Conservation (phyloP, 1,140 invertebrate species). For the Notospermus geniculatus region DNA sequence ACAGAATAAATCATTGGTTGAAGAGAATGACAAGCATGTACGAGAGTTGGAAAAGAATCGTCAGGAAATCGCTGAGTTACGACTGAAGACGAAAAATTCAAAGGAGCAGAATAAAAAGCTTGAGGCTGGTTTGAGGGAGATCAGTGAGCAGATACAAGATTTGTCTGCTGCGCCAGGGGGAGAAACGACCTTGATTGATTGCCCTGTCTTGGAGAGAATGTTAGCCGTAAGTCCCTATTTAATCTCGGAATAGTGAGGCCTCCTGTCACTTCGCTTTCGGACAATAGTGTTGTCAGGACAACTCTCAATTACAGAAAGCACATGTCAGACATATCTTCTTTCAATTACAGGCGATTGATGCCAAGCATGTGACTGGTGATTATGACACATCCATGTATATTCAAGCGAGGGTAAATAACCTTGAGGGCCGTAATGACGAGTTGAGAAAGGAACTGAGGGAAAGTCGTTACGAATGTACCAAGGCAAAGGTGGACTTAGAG, state of each 20-base stretch:
- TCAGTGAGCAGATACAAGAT: slow-evolving; percentile 36
- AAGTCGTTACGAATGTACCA: slow-evolving; percentile 42
- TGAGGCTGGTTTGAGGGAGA: slow-evolving; percentile 50
- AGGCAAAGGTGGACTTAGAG: slow-evolving; percentile 38
- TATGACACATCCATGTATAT: slow-evolving; percentile 50
- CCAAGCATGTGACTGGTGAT: slow-evolving; percentile 45
- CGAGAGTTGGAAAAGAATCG: slow-evolving; percentile 58
- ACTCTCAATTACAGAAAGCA: no score
- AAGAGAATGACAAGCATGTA: slow-evolving; percentile 43
- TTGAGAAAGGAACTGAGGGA: slow-evolving; percentile 45
- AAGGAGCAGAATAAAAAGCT: slow-evolving; percentile 47
- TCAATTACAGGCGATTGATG: slow-evolving; percentile 53
- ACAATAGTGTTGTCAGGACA: no score
- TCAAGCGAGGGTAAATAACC: slow-evolving; percentile 53
- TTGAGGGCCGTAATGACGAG: slow-evolving; percentile 54
- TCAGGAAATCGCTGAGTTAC: slow-evolving; percentile 45
- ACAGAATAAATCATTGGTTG: slow-evolving; percentile 19
- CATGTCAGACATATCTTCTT: not conserved
- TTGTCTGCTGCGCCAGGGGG: slow-evolving; percentile 6
- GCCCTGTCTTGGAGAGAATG: slow-evolving; percentile 53
- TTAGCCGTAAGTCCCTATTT: slow-evolving; percentile 55
- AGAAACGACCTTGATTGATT: slow-evolving; percentile 30
- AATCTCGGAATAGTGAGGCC: not conserved
- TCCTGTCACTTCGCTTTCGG: no score
- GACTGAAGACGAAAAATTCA: slow-evolving; percentile 34